Evolutionary conservation across 2,113 vertebrate genomes (phyloP).

Genomic region (Oxyruncus cristatus): DNA sequence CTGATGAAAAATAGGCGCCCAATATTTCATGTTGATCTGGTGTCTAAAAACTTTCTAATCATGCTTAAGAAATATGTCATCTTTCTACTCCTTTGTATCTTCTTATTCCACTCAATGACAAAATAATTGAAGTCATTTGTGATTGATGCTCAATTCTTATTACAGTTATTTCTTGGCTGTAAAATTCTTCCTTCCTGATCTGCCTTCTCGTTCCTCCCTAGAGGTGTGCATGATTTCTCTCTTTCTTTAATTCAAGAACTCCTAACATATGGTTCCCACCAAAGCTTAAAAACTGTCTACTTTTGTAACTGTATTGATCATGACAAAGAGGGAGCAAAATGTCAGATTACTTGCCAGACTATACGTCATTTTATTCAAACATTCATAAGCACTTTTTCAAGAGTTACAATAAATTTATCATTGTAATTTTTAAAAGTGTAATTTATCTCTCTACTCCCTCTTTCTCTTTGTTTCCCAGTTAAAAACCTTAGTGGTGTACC

Average conservation of each 20-base stretch:
- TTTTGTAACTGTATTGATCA: not conserved
- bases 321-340: not conserved
- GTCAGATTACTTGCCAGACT: not conserved
- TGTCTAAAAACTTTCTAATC: slow-evolving; percentile 21
- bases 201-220: not conserved
- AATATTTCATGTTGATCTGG: slow-evolving; percentile 53
- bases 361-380: not conserved
- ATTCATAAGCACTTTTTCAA: not conserved
- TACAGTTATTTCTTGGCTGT: slow-evolving; percentile 14
- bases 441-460: not conserved
- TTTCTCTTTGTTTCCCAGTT: not conserved
- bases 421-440: not conserved
- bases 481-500: not conserved
- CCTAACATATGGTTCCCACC: not conserved
- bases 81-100: slow-evolving; percentile 23
- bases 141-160: slow-evolving; percentile 34
- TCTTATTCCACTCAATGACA: slow-evolving; percentile 34
- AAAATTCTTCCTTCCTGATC: slow-evolving; percentile 30
- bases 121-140: slow-evolving; percentile 31
- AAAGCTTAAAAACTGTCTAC: slow-evolving; percentile 8
- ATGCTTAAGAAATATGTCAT: slow-evolving; percentile 16
- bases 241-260: slow-evolving; percentile 1
- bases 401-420: not conserved
- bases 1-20: slow-evolving; percentile 12
- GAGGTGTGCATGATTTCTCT: not conserved